phyloP scores from a whole-genome alignment of 2,888 invertebrate genomes.

The Ectemnius cavifrons region DNA sequence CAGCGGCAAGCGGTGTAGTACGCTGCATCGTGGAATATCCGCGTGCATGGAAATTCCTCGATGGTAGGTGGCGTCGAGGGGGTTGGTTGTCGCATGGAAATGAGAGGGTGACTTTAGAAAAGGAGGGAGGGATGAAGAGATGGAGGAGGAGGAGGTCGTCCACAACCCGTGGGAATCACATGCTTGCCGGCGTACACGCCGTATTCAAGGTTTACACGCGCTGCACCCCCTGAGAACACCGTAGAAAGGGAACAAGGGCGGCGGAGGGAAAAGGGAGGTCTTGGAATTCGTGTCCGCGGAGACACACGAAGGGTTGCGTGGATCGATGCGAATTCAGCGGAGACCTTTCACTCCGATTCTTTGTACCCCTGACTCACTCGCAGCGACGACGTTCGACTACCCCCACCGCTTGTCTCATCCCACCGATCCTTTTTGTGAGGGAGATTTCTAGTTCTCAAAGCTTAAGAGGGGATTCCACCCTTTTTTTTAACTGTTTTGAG shows the following conservation, averaged over 20 bases:
- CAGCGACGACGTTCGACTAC: no score
- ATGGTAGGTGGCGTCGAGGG: conserved; percentile 8
- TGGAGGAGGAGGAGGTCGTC: no score
- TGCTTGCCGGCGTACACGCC: conserved; percentile 16
- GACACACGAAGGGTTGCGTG: conserved; percentile 22
- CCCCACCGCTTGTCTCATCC: no score
- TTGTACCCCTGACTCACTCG: no score
- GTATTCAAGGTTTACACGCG: conserved; percentile 36
- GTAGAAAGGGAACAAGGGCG: no score
- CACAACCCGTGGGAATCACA: conserved; percentile 33
- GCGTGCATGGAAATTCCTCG: conserved; percentile 27
- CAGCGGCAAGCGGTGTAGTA: conserved; percentile 14
- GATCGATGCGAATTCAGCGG: background rate
- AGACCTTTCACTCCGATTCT: no score
- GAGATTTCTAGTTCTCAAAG: no score
- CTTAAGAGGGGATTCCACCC: no score
- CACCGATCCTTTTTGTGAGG: no score
- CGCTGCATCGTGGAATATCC: conserved; percentile 1
- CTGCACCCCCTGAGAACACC: conserved; percentile 11
- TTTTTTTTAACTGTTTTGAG: no score
- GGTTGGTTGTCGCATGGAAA: conserved; percentile 20
- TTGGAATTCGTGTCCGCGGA: conserved; percentile 24
- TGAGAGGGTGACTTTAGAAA: conserved; percentile 10
- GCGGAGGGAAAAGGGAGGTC: background rate
- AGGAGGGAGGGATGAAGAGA: conserved; percentile 7